Evolutionary conservation across 2,888 invertebrate species (phyloP), one percentile per base, ranked within the genome.

Genomic region (Aproaerema taeniolella): DNA sequence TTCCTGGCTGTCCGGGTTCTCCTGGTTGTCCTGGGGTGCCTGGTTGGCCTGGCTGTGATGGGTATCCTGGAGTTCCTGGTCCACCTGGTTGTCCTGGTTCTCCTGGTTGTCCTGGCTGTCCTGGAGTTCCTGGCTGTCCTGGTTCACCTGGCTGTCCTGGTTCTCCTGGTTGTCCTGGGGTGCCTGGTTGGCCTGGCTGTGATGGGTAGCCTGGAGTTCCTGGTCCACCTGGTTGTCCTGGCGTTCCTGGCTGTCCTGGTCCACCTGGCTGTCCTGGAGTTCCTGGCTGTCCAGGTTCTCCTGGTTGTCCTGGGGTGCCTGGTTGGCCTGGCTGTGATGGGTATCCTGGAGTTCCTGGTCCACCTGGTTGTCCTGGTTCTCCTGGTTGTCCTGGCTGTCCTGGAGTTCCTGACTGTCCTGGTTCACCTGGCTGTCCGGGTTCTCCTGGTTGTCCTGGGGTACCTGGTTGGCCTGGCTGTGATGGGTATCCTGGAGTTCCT

Each of bases 71-170:
- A 6, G 4, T 4, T 4, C 20, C 20, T 20, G 4, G 20, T 20
- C 8, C 20, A n/a, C n/a, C n/a, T n/a, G n/a, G n/a, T n/a, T n/a
- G n/a, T n/a, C n/a, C n/a, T n/a, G n/a, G n/a, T 20, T 20, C 5
- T 20, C 20, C 20, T 20, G 20, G 20, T 20, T n/a, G n/a, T n/a
- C n/a, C n/a, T n/a, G n/a, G n/a, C n/a, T 20, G 20, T 4, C 20
- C 20, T 20, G 4, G 20, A n/a, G n/a, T n/a, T 20, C 20, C 36
- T 42, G 1, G 42, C 29, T 1, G 54, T 39, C 0, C 46, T 41
- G 1, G 54, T 48, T 1, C 54, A 47, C n/a, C n/a, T n/a, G n/a
- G n/a, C n/a, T 1, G 41, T 53, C 24, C 20, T 20, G 20, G 20
- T 20, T 20, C 5, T 20, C 8, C 5, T 20, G 20, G 20, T 20